Base-by-base conservation (phyloP, 2,888 invertebrate genomes). In the Orthonevra nobilis region DNA sequence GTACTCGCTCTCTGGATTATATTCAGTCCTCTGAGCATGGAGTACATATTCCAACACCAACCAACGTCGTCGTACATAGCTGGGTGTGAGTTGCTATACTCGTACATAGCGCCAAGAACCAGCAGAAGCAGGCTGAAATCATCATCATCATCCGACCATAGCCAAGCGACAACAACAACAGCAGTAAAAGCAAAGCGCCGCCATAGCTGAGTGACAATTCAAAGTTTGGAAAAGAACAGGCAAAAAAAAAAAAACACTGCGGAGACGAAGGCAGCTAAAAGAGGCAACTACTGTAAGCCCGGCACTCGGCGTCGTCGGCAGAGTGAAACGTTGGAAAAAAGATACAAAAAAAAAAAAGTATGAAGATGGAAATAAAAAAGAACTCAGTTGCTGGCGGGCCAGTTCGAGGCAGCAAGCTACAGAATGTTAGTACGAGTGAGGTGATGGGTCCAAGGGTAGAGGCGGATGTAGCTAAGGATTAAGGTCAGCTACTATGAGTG, bases 131-230 rank as follows among this genome's bases (percentile, higher is more conserved):
- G 52, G 52, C 72, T 72, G 52, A 77, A 72, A 64, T 72, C 72
- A 54, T 74, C 68, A 42, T 66, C 52, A 46, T 58, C 58, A 52
- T 40, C 32, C 20, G 50, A 61, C 63, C 70, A 32, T 38, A 68
- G 54, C 69, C 56, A 46, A n/a, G n/a, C n/a, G n/a, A 19, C 19
- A 17, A 64, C 9, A 48, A n/a, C n/a, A n/a, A 9, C 14, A 9
- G 12, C 48, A n/a, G n/a, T n/a, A n/a, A n/a, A n/a, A n/a, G n/a
- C n/a, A n/a, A n/a, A n/a, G n/a, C 48, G 48, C 63, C 32, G 36
- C 63, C 58, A 12, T 28, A 63, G 64, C 46, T 70, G 70, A 64
- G 70, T 70, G 77, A 77, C 77, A 77, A 64, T 58, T 77, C 34
- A 15, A 63, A 61, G 40, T 54, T 66, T 66, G 12, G 12, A 64